Conservation (phyloP, 2,797 vertebrate species). For the Lutjanus argentimaculatus region DNA sequence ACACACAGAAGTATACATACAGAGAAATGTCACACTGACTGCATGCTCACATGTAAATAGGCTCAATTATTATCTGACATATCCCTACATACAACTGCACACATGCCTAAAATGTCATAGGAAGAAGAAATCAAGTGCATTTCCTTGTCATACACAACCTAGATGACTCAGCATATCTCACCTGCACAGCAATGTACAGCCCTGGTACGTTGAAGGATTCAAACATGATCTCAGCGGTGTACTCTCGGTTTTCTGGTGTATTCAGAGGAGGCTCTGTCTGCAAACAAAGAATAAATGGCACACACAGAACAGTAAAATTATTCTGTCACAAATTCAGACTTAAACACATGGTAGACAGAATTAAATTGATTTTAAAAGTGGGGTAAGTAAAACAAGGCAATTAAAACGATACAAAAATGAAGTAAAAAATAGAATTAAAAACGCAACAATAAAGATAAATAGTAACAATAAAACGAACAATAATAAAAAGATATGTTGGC, state of each 20-base stretch:
- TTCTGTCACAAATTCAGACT: background rate
- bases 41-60: background rate
- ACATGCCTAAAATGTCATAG: background rate
- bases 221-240: conserved; percentile 96
- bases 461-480: no score
- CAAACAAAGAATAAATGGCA: conserved; percentile 9
- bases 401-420: no score
- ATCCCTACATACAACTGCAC: background rate
- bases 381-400: no score
- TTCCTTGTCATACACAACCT: background rate
- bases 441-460: no score
- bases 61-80: background rate
- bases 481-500: no score
- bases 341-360: background rate
- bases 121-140: background rate
- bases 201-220: conserved; percentile 97
- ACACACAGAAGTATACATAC: conserved; percentile 74
- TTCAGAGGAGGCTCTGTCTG: conserved; percentile 96
- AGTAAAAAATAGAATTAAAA: no score
- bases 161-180: conserved; percentile 62
- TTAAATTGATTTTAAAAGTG: no score
- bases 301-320: background rate
- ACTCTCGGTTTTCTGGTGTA: conserved; percentile 95
- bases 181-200: conserved; percentile 96
- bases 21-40: background rate